Conservation (phyloP, 1,140 invertebrate genomes). For the Daktulosphaira vitifoliae region DNA sequence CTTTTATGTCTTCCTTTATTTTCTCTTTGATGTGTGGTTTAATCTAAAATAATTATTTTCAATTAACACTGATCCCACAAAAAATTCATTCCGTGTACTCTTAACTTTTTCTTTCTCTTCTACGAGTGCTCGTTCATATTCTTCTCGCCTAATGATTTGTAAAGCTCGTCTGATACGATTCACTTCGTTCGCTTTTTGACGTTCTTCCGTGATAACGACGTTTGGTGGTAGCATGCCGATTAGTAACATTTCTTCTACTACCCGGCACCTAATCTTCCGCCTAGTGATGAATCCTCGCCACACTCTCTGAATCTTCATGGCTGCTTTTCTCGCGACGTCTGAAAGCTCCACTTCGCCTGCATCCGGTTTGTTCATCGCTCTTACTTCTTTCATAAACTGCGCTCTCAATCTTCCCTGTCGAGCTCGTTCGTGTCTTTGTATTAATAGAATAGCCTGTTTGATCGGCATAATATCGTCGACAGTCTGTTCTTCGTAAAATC, state of each 20-base stretch:
- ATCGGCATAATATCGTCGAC: conserved; percentile 55
- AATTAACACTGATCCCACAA: neutral
- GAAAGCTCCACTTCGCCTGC: conserved; percentile 46
- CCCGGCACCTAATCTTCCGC: conserved; percentile 56
- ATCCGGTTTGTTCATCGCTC: conserved; percentile 44
- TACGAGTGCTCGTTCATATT: conserved; percentile 53
- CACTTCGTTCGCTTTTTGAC: conserved; percentile 45
- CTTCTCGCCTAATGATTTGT: conserved; percentile 51
- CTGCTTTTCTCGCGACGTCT: conserved; percentile 51
- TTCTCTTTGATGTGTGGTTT: conserved; percentile 53
- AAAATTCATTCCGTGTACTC: neutral
- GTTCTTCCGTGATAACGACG: conserved; percentile 41
- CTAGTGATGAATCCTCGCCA: conserved; percentile 72
- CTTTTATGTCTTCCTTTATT: conserved; percentile 71
- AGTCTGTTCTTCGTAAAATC: conserved; percentile 54
- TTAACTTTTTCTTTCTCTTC: conserved; percentile 49
- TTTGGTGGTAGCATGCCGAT: conserved; percentile 57
- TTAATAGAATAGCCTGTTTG: conserved; percentile 71
- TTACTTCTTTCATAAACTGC: conserved; percentile 85
- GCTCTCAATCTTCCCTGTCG: conserved; percentile 68
- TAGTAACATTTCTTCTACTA: conserved; percentile 74
- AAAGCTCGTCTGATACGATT: conserved; percentile 51
- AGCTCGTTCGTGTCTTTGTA: conserved; percentile 84
- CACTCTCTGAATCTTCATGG: conserved; percentile 68
- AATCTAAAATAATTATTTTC: conserved; percentile 43